Evolutionary conservation across 2,797 vertebrate genomes (phyloP).

Genomic region (Vespertilio murinus): DNA sequence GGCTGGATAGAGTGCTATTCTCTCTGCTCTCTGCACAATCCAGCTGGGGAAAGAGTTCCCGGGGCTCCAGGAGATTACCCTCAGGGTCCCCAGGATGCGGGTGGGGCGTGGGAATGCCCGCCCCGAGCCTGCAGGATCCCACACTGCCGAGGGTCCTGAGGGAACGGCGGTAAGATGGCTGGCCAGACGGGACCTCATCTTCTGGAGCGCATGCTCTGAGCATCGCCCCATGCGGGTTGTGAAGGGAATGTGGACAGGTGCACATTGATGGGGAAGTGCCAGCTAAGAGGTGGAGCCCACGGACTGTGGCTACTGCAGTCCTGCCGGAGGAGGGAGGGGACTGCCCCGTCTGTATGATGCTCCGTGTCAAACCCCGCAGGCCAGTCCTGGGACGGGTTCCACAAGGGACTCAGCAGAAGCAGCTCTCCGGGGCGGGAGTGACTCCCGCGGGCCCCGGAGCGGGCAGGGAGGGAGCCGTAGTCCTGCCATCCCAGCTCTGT

Average conservation of each 20-base stretch:
- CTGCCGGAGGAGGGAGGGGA: neutral
- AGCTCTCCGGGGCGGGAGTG: accelerated
- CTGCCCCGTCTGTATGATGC: neutral
- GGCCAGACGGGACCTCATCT: neutral
- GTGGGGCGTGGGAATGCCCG: neutral
- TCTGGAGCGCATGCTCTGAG: neutral
- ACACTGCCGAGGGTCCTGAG: neutral
- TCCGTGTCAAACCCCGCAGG: neutral
- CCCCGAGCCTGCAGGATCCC: neutral
- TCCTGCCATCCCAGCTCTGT: neutral
- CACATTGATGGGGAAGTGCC: neutral
- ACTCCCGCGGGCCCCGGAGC: neutral
- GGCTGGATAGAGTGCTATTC: neutral
- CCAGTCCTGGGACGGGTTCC: neutral
- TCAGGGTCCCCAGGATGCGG: neutral
- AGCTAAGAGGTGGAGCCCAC: neutral
- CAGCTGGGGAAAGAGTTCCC: neutral
- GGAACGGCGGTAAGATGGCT: neutral
- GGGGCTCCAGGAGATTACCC: neutral
- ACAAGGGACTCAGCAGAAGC: neutral
- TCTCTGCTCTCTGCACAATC: neutral
- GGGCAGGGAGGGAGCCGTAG: neutral
- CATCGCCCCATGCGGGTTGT: neutral
- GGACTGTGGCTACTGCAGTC: neutral
- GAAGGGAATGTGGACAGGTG: neutral